phyloP scores from a whole-genome alignment of 1,140 invertebrate species.

The Dendroctonus valens region DNA sequence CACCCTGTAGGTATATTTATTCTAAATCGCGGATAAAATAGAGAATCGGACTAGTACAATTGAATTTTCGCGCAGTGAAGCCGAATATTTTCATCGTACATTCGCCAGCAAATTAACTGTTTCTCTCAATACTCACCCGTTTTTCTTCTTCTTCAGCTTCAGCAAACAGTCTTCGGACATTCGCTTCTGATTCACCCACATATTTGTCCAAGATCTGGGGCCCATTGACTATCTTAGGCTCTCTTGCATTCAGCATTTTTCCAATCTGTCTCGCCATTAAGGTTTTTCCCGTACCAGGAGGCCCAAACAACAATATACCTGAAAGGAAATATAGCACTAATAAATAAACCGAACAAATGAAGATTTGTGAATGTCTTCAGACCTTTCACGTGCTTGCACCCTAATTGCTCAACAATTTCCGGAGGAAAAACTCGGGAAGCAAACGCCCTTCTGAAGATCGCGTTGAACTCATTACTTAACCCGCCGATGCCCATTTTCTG shows the following conservation, averaged over 20 bases:
- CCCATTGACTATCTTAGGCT: slow-evolving; percentile 99
- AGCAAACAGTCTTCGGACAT: slow-evolving; percentile 93
- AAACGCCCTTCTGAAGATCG: slow-evolving; percentile 97
- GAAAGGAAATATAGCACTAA: neutral
- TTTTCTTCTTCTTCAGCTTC: slow-evolving; percentile 99
- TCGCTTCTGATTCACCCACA: slow-evolving; percentile 99
- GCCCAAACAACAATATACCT: slow-evolving; percentile 90
- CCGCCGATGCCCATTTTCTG: slow-evolving; percentile 99
- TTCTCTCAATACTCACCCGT: slow-evolving; percentile 57
- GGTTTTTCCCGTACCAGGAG: slow-evolving; percentile 98
- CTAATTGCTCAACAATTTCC: slow-evolving; percentile 94
- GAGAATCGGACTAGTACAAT: no score
- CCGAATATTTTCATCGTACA: neutral
- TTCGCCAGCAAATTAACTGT: slow-evolving; percentile 1
- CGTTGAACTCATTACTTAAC: slow-evolving; percentile 95
- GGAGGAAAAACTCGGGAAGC: slow-evolving; percentile 98
- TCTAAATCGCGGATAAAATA: no score
- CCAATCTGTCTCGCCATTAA: slow-evolving; percentile 98
- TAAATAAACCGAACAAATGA: no score
- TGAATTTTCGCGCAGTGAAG: no score
- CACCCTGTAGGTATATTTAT: no score
- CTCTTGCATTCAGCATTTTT: slow-evolving; percentile 97
- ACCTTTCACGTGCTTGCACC: slow-evolving; percentile 96
- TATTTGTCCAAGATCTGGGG: slow-evolving; percentile 99
- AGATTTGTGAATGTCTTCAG: neutral